Evolutionary conservation across 2,888 invertebrate genomes (phyloP).

Genomic region (Saturnia pavonia): DNA sequence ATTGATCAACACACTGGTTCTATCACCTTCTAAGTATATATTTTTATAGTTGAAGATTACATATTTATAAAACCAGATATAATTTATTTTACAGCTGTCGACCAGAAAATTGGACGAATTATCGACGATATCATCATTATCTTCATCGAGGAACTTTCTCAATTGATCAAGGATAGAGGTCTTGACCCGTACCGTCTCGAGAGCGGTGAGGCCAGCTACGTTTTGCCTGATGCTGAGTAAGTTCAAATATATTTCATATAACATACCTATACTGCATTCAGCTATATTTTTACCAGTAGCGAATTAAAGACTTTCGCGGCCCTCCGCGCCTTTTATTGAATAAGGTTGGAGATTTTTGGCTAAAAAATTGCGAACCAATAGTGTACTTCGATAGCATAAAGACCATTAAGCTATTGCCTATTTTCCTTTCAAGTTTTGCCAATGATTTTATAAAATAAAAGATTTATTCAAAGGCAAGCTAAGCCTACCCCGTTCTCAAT

Average conservation of each 20-base stretch:
- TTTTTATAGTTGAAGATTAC: background rate
- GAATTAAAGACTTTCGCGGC: too few species aligned
- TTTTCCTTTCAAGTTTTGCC: too few species aligned
- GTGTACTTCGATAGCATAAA: too few species aligned
- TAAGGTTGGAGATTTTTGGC: too few species aligned
- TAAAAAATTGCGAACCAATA: too few species aligned
- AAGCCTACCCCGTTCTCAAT: too few species aligned
- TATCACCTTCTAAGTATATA: too few species aligned
- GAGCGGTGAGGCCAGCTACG: background rate
- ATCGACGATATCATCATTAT: conserved; percentile 41
- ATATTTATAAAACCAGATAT: background rate
- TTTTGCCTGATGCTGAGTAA: conserved; percentile 7
- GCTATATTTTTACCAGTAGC: too few species aligned
- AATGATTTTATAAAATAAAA: too few species aligned
- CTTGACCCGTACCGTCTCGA: conserved; percentile 16
- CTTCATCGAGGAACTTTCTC: conserved; percentile 42
- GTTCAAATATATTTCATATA: background rate
- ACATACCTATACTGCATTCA: background rate
- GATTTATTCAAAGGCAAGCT: too few species aligned
- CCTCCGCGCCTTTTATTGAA: too few species aligned
- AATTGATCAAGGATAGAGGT: conserved; percentile 31
- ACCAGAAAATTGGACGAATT: conserved; percentile 30
- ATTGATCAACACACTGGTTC: background rate
- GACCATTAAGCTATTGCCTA: too few species aligned
- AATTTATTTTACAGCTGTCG: conserved; percentile 31